These are phyloP conservation scores for Cyphomyrmex costatus DNA, from an alignment of 1,140 invertebrate genomes.

Conservation along the genomic window DNA sequence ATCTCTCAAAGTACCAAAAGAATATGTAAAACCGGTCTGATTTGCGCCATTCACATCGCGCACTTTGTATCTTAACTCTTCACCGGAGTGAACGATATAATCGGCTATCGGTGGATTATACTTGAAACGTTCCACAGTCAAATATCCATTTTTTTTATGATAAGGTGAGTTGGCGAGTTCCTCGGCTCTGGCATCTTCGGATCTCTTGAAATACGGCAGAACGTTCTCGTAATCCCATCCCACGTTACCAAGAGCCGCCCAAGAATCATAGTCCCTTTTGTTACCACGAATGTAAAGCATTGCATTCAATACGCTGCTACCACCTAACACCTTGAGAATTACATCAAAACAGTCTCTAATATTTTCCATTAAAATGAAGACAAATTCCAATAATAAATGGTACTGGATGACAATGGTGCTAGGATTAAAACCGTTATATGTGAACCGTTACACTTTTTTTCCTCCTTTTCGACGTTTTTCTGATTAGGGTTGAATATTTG, in stretches of 20 bases:
- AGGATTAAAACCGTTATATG: no score
- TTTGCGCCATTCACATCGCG: conserved; percentile 92
- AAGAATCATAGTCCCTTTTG: conserved; percentile 92
- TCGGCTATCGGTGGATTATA: conserved; percentile 89
- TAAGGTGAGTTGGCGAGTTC: conserved; percentile 88
- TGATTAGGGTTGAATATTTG: no score
- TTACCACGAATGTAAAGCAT: conserved; percentile 97
- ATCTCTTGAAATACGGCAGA: conserved; percentile 93
- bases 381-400: neutral
- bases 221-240: conserved; percentile 93
- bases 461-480: no score
- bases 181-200: conserved; percentile 90
- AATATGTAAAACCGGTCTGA: conserved; percentile 91
- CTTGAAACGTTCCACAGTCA: conserved; percentile 88
- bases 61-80: conserved; percentile 91
- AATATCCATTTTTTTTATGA: conserved; percentile 90
- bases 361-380: neutral
- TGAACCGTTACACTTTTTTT: no score
- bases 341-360: neutral
- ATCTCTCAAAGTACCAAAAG: conserved; percentile 93
- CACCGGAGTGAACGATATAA: conserved; percentile 90
- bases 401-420: no score
- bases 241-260: conserved; percentile 90
- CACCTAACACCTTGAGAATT: conserved; percentile 88
- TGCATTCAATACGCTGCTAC: conserved; percentile 94